These are phyloP conservation scores for Cisticola juncidis DNA, from an alignment of 2,113 vertebrate genomes.

Conservation along the genomic window DNA sequence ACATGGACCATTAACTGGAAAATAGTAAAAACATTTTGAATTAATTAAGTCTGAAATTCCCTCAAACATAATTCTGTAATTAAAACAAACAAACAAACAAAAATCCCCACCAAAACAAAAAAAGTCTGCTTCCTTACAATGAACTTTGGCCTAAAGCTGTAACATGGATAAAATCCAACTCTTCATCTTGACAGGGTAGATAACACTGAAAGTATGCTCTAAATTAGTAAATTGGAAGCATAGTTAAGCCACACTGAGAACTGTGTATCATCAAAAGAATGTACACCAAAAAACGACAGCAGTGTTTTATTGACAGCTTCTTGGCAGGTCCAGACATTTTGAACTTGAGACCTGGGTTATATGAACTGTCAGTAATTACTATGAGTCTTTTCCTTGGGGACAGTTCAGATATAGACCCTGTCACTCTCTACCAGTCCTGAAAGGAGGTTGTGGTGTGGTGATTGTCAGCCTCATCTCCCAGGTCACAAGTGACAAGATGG, in stretches of 20 bases:
- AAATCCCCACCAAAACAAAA: neutral
- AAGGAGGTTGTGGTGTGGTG: neutral
- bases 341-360: neutral
- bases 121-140: neutral
- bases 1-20: neutral
- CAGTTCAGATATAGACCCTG: neutral
- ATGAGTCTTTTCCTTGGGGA: neutral
- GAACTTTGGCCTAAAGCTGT: neutral
- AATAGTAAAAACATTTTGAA: neutral
- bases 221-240: neutral
- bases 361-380: neutral
- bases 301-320: neutral
- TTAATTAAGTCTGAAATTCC: neutral
- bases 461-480: neutral
- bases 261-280: neutral
- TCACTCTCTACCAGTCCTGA: neutral
- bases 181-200: neutral
- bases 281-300: neutral
- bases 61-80: constrained; percentile 15
- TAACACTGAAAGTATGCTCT: neutral
- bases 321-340: neutral
- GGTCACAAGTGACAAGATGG: neutral
- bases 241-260: neutral
- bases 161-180: neutral
- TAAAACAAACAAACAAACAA: neutral